Percentiles rank a stretch among this genome's conserved stretches.
Evolutionary conservation across 2,797 vertebrate species (phyloP).

Genomic region (Melopsittacus undulatus): DNA sequence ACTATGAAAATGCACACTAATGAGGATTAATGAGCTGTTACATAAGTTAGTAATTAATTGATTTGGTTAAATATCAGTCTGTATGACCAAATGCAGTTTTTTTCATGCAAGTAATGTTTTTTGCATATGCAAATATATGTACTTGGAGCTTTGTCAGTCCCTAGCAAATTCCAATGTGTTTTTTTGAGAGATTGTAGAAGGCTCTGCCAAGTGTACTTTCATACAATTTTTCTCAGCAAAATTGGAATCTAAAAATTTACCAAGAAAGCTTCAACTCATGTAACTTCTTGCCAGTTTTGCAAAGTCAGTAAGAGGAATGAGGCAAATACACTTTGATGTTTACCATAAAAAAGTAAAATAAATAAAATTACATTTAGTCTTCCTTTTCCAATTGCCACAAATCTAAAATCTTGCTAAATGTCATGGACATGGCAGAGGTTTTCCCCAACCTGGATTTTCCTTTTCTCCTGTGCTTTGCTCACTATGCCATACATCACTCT

Average conservation of each 20-base stretch:
- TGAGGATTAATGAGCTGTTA: slow-evolving; percentile 7
- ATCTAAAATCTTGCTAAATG: neutral
- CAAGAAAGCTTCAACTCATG: neutral
- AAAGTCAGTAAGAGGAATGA: neutral
- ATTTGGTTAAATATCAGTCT: slow-evolving; percentile 5
- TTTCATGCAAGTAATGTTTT: neutral
- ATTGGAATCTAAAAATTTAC: neutral
- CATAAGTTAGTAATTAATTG: slow-evolving; percentile 5
- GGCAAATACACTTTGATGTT: neutral
- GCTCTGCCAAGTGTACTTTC: slow-evolving; percentile 17
- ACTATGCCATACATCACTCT: neutral
- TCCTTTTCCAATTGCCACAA: neutral
- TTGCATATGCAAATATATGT: slow-evolving; percentile 24
- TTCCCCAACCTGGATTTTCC: neutral
- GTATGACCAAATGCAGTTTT: neutral
- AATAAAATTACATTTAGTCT: neutral
- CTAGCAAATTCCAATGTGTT: neutral
- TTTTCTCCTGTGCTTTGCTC: neutral
- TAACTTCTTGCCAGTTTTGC: neutral
- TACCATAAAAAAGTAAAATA: neutral
- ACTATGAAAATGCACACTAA: neutral
- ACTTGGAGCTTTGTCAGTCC: slow-evolving; percentile 14
- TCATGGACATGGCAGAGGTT: neutral
- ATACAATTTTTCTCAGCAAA: slow-evolving; percentile 21
- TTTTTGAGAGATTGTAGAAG: slow-evolving; percentile 4